Percentiles rank a stretch among this genome's conserved stretches.
phyloP scores from a whole-genome alignment of 1,140 invertebrate genomes.

The Ditylenchus dipsaci region DNA sequence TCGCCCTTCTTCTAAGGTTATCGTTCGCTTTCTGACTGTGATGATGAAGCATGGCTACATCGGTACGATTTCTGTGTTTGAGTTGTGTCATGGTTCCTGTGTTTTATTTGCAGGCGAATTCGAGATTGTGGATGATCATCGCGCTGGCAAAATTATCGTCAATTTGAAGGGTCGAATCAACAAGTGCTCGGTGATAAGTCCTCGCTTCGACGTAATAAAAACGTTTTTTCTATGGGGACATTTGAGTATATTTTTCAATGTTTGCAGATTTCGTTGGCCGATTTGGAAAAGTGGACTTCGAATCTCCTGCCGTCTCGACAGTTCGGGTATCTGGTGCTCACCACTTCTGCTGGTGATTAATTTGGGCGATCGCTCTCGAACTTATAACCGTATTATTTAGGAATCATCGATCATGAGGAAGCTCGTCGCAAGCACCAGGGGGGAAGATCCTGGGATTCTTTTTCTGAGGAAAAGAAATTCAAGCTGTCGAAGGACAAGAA shows the following conservation, averaged over 20 bases:
- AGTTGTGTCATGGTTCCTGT: not conserved
- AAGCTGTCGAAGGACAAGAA: not conserved
- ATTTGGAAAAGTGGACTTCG: conserved; percentile 97
- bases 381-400: too few species aligned
- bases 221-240: too few species aligned
- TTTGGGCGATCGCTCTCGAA: too few species aligned
- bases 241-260: too few species aligned
- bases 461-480: conserved; percentile 73
- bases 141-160: conserved; percentile 96
- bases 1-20: conserved; percentile 95
- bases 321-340: conserved; percentile 97
- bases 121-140: conserved; percentile 98
- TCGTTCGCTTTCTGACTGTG: conserved; percentile 94
- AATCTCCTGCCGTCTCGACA: conserved; percentile 95
- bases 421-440: conserved; percentile 97
- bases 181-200: conserved; percentile 70
- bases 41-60: conserved; percentile 97
- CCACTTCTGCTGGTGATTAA: conserved; percentile 80
- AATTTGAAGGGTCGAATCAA: conserved; percentile 95
- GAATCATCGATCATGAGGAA: conserved; percentile 97
- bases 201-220: conserved; percentile 75
- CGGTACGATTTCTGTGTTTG: not conserved
- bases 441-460: conserved; percentile 99
- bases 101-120: conserved; percentile 74
- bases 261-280: conserved; percentile 80